Percentiles rank a stretch among this genome's conserved stretches.
Evolutionary conservation across 2,113 vertebrate genomes (phyloP).

Genomic region (Glaucidium brasilianum): DNA sequence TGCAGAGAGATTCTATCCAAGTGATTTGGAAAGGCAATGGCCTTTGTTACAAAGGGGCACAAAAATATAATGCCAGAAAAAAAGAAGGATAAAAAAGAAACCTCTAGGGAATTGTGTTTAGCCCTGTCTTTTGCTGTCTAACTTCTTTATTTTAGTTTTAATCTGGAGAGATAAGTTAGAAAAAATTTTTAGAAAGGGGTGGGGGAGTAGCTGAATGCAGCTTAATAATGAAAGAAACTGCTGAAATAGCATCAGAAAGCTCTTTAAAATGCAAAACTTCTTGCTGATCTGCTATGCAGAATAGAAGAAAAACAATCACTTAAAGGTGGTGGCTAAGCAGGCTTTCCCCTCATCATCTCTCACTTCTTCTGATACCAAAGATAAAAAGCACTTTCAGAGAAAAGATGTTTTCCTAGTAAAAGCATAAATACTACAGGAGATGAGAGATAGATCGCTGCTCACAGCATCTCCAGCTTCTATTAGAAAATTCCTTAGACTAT

Average conservation of each 20-base stretch:
- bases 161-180: background rate
- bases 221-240: constrained; percentile 43
- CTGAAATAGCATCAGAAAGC: constrained; percentile 40
- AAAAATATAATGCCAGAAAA: background rate
- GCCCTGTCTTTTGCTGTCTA: background rate
- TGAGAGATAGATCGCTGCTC: background rate
- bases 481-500: background rate
- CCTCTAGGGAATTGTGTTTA: background rate
- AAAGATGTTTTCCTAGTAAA: constrained; percentile 9
- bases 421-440: background rate
- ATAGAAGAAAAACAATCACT: background rate
- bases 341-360: constrained; percentile 20
- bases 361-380: constrained; percentile 26
- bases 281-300: background rate
- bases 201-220: background rate
- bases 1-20: background rate
- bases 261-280: constrained; percentile 35
- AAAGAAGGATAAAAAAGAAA: background rate
- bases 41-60: background rate
- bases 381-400: constrained; percentile 10
- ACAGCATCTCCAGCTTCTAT: background rate
- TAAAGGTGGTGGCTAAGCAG: constrained; percentile 1
- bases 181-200: too few species aligned
- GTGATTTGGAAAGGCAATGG: background rate
- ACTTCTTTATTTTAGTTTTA: background rate